These are phyloP conservation scores for Chamaetylas fuelleborni DNA, from an alignment of 2,113 vertebrate genomes.

Conservation along the genomic window DNA sequence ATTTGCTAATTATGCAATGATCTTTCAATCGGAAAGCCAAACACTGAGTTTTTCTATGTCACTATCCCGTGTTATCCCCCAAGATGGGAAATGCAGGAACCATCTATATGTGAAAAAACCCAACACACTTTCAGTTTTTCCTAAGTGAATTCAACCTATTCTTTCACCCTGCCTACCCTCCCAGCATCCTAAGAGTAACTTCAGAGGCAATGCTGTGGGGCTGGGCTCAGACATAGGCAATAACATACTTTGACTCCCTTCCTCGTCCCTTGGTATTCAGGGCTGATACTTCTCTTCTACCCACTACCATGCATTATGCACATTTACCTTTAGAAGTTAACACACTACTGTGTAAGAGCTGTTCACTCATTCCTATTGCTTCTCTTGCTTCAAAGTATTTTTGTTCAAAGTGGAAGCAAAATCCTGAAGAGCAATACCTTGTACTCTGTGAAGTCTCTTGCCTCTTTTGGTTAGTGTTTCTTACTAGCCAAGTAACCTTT, in stretches of 20 bases:
- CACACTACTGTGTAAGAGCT: background rate
- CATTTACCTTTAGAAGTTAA: background rate
- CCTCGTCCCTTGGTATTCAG: rapidly evolving
- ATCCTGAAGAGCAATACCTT: background rate
- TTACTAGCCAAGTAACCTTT: background rate
- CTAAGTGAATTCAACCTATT: background rate
- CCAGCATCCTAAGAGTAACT: background rate
- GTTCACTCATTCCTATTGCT: background rate
- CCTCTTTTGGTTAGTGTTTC: background rate
- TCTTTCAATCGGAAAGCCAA: background rate
- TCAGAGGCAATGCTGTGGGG: background rate
- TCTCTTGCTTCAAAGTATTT: background rate
- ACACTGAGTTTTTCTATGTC: background rate
- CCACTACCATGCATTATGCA: background rate
- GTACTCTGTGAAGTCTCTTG: background rate
- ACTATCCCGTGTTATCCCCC: background rate
- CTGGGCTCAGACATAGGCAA: background rate
- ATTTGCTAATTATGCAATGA: background rate
- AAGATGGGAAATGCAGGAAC: background rate
- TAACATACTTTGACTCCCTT: too few relatives aligned
- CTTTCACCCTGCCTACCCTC: background rate
- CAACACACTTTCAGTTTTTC: background rate
- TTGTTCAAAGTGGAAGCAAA: background rate
- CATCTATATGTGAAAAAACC: background rate
- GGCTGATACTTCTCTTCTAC: background rate